Percentiles rank a stretch among this genome's conserved stretches.
Conservation (phyloP, 2,888 invertebrate genomes). For the Anthrax anthrax region DNA sequence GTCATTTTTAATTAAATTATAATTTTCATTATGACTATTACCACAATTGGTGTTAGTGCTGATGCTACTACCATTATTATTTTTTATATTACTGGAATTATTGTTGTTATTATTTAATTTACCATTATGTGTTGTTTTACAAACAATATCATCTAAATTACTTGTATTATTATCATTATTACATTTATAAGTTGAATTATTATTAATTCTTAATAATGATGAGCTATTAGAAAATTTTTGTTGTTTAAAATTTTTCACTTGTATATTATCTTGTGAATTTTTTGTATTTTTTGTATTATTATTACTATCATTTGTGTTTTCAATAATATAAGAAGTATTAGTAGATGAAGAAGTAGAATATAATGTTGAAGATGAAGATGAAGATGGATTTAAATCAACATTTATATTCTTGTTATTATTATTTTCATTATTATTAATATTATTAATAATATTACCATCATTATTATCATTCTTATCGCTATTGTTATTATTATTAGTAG, state of each 20-base stretch:
- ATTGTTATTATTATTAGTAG: too few species aligned
- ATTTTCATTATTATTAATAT: neutral
- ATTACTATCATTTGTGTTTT: neutral
- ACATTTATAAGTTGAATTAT: slow-evolving; percentile 3
- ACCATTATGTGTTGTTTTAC: slow-evolving; percentile 2
- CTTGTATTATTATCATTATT: slow-evolving; percentile 3
- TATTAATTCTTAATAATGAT: too few species aligned
- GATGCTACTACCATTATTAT: slow-evolving; percentile 4
- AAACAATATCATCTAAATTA: slow-evolving; percentile 1
- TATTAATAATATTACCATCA: neutral
- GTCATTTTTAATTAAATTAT: slow-evolving; percentile 9
- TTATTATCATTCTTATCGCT: too few species aligned
- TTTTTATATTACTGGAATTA: neutral
- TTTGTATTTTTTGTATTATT: neutral
- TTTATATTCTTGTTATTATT: too few species aligned
- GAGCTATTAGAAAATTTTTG: slow-evolving; percentile 1
- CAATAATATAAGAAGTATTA: slow-evolving; percentile 3
- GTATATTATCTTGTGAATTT: slow-evolving; percentile 1
- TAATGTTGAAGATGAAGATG: neutral
- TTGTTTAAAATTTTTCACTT: slow-evolving; percentile 5
- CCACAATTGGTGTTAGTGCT: neutral
- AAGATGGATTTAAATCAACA: neutral
- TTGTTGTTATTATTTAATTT: slow-evolving; percentile 6
- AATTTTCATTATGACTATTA: slow-evolving; percentile 4
- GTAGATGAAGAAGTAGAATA: neutral